Conservation (phyloP, 2,888 invertebrate genomes). For the Drosophila incognita region DNA sequence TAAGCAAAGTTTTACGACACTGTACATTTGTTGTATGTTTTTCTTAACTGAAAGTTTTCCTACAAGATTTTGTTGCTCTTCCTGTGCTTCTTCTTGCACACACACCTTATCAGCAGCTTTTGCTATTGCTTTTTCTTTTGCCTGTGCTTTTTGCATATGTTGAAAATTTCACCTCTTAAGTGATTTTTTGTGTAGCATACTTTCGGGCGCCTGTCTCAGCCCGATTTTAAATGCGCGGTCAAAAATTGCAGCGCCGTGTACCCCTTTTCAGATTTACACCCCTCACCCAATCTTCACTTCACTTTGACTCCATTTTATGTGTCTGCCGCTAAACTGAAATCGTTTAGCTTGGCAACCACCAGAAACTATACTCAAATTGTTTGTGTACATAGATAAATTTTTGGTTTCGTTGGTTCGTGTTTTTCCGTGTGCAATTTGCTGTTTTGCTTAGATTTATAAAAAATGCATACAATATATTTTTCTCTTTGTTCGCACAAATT, state of each 20-base stretch:
- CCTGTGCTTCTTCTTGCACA: conserved; percentile 17
- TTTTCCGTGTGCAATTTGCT: conserved; percentile 8
- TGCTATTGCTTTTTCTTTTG: conserved; percentile 43
- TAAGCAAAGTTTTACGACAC: conserved; percentile 54
- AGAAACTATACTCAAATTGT: conserved; percentile 46
- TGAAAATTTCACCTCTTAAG: conserved; percentile 66
- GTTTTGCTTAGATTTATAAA: conserved; percentile 9
- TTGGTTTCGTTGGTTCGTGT: not conserved
- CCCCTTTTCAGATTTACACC: not conserved
- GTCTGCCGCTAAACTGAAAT: conserved; percentile 48
- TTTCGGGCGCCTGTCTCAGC: conserved; percentile 46
- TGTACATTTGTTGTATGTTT: conserved; percentile 49
- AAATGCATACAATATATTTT: conserved; percentile 14
- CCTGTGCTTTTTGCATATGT: conserved; percentile 62
- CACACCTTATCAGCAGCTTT: conserved; percentile 43
- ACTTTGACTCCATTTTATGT: not conserved
- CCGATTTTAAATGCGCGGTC: conserved; percentile 29
- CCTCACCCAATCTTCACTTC: not conserved
- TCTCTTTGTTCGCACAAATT: not conserved
- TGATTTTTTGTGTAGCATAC: conserved; percentile 73
- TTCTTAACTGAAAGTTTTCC: conserved; percentile 62
- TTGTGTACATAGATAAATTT: conserved; percentile 13
- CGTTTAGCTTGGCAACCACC: conserved; percentile 47
- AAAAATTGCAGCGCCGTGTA: conserved; percentile 17
- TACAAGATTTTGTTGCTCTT: conserved; percentile 35